Evolutionary conservation across 2,888 invertebrate genomes (phyloP).

Genomic region (Lacanobia oleracea): DNA sequence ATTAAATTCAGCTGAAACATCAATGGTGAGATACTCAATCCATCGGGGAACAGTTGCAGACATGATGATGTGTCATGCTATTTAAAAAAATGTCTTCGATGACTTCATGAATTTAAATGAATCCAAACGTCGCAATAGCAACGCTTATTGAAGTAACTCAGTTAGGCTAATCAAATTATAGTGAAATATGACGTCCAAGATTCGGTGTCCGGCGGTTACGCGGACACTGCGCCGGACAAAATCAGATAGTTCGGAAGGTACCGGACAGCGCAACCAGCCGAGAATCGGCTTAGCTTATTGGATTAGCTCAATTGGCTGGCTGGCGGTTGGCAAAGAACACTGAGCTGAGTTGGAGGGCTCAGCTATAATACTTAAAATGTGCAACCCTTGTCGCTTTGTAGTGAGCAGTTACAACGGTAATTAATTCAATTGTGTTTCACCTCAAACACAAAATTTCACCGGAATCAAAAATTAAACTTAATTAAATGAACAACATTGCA

Average conservation of each 20-base stretch:
- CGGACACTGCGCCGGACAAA: slow-evolving; percentile 34
- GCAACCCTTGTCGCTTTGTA: neutral
- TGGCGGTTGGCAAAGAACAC: neutral
- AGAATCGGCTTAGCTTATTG: slow-evolving; percentile 37
- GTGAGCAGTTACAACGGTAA: neutral
- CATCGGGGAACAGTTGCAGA: no score
- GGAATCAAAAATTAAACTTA: neutral
- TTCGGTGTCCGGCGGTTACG: slow-evolving; percentile 18
- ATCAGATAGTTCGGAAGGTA: neutral
- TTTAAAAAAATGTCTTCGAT: no score
- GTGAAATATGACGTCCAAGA: neutral
- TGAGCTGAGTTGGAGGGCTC: neutral
- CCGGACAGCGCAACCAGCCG: slow-evolving; percentile 18
- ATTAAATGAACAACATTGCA: neutral
- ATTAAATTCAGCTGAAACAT: no score
- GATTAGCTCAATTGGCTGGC: neutral
- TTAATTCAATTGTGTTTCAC: neutral
- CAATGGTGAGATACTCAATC: no score
- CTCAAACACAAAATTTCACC: neutral
- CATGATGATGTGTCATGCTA: no score
- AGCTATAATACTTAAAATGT: neutral
- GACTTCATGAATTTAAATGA: neutral
- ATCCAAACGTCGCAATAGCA: no score
- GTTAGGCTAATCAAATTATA: neutral
- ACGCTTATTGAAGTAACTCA: neutral